Evolutionary conservation across 1,140 invertebrate species (phyloP).

Genomic region (Drosophila busckii): DNA sequence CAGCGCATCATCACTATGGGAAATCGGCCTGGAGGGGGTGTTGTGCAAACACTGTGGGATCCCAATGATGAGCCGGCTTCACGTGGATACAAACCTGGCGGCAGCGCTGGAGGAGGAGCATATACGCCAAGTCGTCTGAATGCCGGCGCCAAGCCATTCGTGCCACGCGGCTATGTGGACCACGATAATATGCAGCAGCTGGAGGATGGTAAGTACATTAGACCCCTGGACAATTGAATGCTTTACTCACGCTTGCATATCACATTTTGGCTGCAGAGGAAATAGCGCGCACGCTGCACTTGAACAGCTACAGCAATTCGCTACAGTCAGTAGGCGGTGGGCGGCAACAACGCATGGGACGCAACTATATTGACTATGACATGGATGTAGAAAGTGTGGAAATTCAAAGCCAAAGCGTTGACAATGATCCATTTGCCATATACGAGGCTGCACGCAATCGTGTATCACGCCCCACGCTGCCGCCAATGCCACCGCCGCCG

Average conservation of each 20-base stretch:
- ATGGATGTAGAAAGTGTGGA: conserved; percentile 41
- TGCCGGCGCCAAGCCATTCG: conserved; percentile 39
- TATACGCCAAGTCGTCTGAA: conserved; percentile 20
- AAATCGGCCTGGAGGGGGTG: conserved; percentile 18
- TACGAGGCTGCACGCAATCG: conserved; percentile 65
- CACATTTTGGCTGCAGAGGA: conserved; percentile 44
- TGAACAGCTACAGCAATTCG: conserved; percentile 39
- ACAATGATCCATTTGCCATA: conserved; percentile 62
- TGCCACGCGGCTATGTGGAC: conserved; percentile 67
- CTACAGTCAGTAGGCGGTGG: conserved; percentile 7
- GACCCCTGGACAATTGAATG: not conserved
- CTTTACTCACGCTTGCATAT: not conserved
- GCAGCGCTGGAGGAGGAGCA: not conserved
- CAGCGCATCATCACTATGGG: conserved; percentile 44
- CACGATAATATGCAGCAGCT: conserved; percentile 75
- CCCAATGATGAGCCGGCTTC: conserved; percentile 7
- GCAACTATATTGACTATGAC: conserved; percentile 23
- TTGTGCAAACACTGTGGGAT: conserved; percentile 23
- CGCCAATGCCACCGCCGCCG: conserved; percentile 25
- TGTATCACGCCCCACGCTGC: conserved; percentile 40
- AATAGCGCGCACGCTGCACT: conserved; percentile 38
- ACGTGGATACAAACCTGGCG: conserved; percentile 8
- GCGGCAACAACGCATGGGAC: conserved; percentile 5
- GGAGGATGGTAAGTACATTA: conserved; percentile 61
- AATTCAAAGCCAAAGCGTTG: conserved; percentile 20